phyloP scores from a whole-genome alignment of 37 sponge, comb jelly and placozoan genomes.

The Tethya wilhelma region DNA sequence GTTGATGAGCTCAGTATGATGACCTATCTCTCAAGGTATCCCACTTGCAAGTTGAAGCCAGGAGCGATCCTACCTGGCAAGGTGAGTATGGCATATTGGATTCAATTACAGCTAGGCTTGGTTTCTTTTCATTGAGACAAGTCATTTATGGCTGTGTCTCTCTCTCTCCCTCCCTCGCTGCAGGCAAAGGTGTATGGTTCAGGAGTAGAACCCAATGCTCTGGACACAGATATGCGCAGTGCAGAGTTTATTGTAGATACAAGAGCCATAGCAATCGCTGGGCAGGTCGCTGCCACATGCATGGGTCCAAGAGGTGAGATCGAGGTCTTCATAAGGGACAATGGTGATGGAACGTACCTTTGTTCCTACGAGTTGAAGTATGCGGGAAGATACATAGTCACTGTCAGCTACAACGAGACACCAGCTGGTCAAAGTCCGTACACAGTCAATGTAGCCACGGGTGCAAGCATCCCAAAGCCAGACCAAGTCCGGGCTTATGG shows the following conservation, averaged over 20 bases:
- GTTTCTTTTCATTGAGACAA: conserved; percentile 76
- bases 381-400: conserved; percentile 49
- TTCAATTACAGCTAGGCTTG: conserved; percentile 52
- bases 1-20: conserved; percentile 71
- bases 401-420: conserved; percentile 56
- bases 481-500: conserved; percentile 75
- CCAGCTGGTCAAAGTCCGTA: conserved; percentile 76
- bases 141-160: conserved; percentile 42
- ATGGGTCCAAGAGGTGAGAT: conserved; percentile 64
- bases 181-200: conserved; percentile 65
- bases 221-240: conserved; percentile 34
- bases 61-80: conserved; percentile 80
- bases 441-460: conserved; percentile 44
- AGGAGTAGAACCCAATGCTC: conserved; percentile 52
- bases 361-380: conserved; percentile 66
- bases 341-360: conserved; percentile 39
- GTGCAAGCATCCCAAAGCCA: conserved; percentile 54
- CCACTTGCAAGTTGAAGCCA: conserved; percentile 53
- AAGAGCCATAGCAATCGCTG: conserved; percentile 44
- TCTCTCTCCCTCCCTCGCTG: conserved; percentile 33
- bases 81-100: conserved; percentile 28
- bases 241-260: conserved; percentile 69
- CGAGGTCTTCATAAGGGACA: conserved; percentile 15
- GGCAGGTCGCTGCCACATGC: conserved; percentile 31
- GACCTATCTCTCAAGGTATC: conserved; percentile 79